phyloP scores from a whole-genome alignment of 2,113 vertebrate genomes.

The Candoia aspera region DNA sequence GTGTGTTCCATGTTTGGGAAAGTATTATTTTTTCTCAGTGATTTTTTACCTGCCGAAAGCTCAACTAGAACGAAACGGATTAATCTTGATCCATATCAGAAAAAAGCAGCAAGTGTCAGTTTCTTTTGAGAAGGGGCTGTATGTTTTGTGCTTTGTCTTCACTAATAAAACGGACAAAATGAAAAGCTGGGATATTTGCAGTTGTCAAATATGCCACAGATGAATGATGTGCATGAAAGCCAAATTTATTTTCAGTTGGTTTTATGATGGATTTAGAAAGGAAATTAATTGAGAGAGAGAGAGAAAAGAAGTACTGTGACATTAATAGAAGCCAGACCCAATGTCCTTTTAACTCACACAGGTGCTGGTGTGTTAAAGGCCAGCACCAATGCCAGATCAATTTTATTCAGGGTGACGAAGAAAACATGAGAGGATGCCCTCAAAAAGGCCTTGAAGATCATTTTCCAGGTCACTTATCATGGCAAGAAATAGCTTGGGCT shows the following conservation, averaged over 20 bases:
- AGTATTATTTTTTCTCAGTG: not conserved
- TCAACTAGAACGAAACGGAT: slow-evolving; percentile 19
- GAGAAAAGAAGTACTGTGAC: not conserved
- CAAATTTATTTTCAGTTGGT: slow-evolving; percentile 17
- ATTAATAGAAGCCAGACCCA: not conserved
- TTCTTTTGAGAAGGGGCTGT: slow-evolving; percentile 1
- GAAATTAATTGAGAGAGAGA: slow-evolving; percentile 16
- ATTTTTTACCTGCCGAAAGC: not conserved
- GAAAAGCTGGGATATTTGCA: slow-evolving; percentile 20
- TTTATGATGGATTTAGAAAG: slow-evolving; percentile 9
- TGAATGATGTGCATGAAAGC: slow-evolving; percentile 7
- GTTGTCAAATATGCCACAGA: slow-evolving; percentile 26
- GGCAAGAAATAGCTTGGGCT: not conserved
- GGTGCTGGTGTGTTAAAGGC: not conserved
- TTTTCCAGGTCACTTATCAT: not conserved
- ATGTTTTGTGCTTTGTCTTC: slow-evolving; percentile 10
- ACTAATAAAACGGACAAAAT: slow-evolving; percentile 13
- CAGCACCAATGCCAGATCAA: not conserved
- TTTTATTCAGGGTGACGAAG: not conserved
- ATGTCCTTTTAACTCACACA: not conserved
- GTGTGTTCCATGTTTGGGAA: not conserved
- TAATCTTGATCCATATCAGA: slow-evolving; percentile 8
- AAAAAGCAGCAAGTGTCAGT: slow-evolving; percentile 21
- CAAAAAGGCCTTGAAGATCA: not conserved
- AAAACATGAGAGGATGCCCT: not conserved